Base-by-base conservation (phyloP, 1,140 invertebrate species). In the Sitobion miscanthi region DNA sequence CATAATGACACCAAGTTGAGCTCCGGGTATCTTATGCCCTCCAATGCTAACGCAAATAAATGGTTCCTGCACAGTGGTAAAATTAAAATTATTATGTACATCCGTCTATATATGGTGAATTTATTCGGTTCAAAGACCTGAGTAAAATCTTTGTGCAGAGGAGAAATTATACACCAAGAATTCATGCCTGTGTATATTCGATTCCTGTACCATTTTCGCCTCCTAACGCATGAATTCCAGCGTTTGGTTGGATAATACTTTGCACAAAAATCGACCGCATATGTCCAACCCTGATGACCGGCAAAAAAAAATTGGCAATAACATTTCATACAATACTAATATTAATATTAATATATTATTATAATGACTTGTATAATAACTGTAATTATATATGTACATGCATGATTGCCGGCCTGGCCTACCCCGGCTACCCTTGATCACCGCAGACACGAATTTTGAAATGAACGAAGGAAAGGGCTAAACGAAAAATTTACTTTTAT, bases 251-350 rank as follows among this genome's bases (percentile, higher is more conserved):
- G 96, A 62, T 96, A 96, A 95, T 97, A 99, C n/a, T 97, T 97
- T 42, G 97, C 96, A 89, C 98, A 98, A 95, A 99, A 99, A 95
- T 99, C 98, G 87, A 98, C 96, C 47, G 98, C 98, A 96, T 99
- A 99, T 54, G 97, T 98, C 98, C 98, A 99, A 77, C 98, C 96
- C 96, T 97, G 94, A 93, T 3, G 11, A 30, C 25, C 77, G 38
- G 11, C 4, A 69, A 69, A 69, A n/a, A 69, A 30, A 69, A 82
- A 77, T 35, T 0, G 6, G 35, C n/a, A 14, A 77, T 14, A 5
- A 35, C n/a, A n/a, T 35, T n/a, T 35, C 69, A 77, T 25, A 20
- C n/a, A 77, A 77, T 35, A 11, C 14, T 14, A 49, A 42, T 42
- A 42, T 42, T 38, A 38, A 38, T 38, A 38, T 38, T 14, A 49